Percentiles rank a stretch among this genome's conserved stretches.
Evolutionary conservation across 2,888 invertebrate species (phyloP).

Genomic region (Troides helena): DNA sequence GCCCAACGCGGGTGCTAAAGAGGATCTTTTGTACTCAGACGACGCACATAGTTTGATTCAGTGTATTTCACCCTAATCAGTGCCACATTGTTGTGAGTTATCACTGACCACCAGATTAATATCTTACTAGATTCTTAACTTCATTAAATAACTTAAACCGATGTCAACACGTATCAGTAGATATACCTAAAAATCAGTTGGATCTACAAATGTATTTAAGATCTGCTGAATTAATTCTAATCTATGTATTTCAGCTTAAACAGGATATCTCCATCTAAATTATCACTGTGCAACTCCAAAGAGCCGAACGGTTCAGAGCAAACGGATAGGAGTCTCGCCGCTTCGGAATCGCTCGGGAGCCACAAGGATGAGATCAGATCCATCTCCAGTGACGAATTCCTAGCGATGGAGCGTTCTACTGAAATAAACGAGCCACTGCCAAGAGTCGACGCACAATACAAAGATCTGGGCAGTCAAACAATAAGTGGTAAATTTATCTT

Average conservation of each 20-base stretch:
- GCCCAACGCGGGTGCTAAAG: too few relatives aligned
- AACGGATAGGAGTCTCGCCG: slow-evolving; percentile 57
- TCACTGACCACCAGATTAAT: too few relatives aligned
- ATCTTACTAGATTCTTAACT: too few relatives aligned
- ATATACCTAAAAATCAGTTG: too few relatives aligned
- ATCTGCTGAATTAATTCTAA: background rate
- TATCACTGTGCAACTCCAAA: slow-evolving; percentile 67
- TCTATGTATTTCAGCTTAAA: slow-evolving; percentile 56
- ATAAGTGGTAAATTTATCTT: slow-evolving; percentile 2
- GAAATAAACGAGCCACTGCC: slow-evolving; percentile 57
- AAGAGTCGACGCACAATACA: slow-evolving; percentile 47
- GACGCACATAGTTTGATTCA: too few relatives aligned
- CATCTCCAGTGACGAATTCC: slow-evolving; percentile 70
- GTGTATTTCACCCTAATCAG: too few relatives aligned
- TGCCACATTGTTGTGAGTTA: too few relatives aligned
- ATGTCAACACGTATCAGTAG: too few relatives aligned
- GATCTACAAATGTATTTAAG: too few relatives aligned
- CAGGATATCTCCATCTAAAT: slow-evolving; percentile 72
- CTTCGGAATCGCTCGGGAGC: slow-evolving; percentile 61
- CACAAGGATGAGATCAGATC: slow-evolving; percentile 67
- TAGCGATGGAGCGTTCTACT: slow-evolving; percentile 74
- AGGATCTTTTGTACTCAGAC: too few relatives aligned
- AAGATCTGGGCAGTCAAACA: slow-evolving; percentile 49
- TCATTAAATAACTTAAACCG: too few relatives aligned
- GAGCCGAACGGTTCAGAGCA: slow-evolving; percentile 57